Base-by-base conservation (phyloP, 2,797 vertebrate genomes). In the Scyliorhinus canicula region DNA sequence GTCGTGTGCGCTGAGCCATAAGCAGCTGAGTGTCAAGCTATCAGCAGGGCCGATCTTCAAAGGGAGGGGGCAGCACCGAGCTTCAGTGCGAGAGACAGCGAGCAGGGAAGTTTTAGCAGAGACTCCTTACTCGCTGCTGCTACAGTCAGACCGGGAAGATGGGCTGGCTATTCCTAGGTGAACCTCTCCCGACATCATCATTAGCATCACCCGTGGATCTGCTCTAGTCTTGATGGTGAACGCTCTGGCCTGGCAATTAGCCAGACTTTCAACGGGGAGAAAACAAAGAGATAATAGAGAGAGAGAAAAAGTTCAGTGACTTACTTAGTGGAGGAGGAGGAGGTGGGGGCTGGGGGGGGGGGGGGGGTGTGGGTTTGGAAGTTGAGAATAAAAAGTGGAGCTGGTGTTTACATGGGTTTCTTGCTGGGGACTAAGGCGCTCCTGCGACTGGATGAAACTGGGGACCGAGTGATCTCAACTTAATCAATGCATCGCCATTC, bases 341-440 rank as follows among this genome's bases (percentile, higher is more conserved):
- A 44, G 52, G 28, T n/a, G n/a, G n/a, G n/a, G n/a, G n/a, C n/a
- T n/a, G n/a, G n/a, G n/a, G n/a, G n/a, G n/a, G n/a, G n/a, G n/a
- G n/a, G n/a, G n/a, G n/a, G n/a, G n/a, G n/a, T n/a, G n/a, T n/a
- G n/a, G n/a, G n/a, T n/a, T n/a, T n/a, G n/a, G n/a, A n/a, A 94
- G 28, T 94, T 50, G 93, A 74, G 47, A 52, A 71, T 94, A 71
- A 94, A n/a, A 94, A 94, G 93, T 94, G 47, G 93, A 55, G 93
- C 67, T 69, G 47, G 26, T 94, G 67, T 94, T 94, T 94, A 94
- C 93, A 94, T 94, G 93, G 93, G 93, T 52, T 50, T 71, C 47
- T 74, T 94, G 93, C 67, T 74, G 44, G 65, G 69, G 47, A 52
- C 69, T 31, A 6, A 50, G 67, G 69, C 65, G 12, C 47, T 74